These are phyloP conservation scores for Pterophyllum scalare DNA, from an alignment of 2,113 vertebrate species.

Conservation along the genomic window DNA sequence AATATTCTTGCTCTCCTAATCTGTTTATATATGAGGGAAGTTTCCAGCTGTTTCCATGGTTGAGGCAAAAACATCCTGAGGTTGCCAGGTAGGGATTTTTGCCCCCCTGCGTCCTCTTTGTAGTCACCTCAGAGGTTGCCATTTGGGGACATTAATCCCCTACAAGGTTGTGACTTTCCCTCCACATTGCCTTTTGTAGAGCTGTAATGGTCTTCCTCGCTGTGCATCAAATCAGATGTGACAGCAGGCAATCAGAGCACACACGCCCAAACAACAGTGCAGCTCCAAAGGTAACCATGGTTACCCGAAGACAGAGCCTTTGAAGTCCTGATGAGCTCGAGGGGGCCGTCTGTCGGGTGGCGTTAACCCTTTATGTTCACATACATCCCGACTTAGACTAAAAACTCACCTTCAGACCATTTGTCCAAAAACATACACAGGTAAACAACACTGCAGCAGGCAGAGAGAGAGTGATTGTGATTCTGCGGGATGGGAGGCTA, in stretches of 20 bases:
- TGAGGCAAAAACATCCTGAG: neutral
- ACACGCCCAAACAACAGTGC: slow-evolving; percentile 52
- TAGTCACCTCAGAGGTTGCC: slow-evolving; percentile 15
- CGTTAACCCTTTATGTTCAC: slow-evolving; percentile 39
- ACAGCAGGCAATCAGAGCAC: slow-evolving; percentile 67
- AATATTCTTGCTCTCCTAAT: neutral
- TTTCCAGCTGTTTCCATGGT: slow-evolving; percentile 19
- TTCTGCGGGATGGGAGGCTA: slow-evolving; percentile 11
- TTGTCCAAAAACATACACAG: neutral
- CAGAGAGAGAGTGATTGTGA: neutral
- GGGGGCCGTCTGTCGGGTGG: slow-evolving; percentile 40
- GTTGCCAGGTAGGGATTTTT: slow-evolving; percentile 9
- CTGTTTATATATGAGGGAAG: neutral
- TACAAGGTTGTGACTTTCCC: slow-evolving; percentile 42
- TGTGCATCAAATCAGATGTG: slow-evolving; percentile 64
- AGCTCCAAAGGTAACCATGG: slow-evolving; percentile 71
- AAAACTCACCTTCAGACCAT: neutral
- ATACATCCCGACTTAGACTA: neutral
- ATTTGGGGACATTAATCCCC: slow-evolving; percentile 46
- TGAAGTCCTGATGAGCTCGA: slow-evolving; percentile 49
- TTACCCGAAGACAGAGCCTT: slow-evolving; percentile 64
- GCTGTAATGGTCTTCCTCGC: slow-evolving; percentile 39
- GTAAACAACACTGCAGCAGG: neutral
- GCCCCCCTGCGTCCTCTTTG: slow-evolving; percentile 4
- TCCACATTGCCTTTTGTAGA: slow-evolving; percentile 35